These are phyloP conservation scores for Microhierax caerulescens DNA, from an alignment of 2,797 vertebrate species.

Conservation along the genomic window DNA sequence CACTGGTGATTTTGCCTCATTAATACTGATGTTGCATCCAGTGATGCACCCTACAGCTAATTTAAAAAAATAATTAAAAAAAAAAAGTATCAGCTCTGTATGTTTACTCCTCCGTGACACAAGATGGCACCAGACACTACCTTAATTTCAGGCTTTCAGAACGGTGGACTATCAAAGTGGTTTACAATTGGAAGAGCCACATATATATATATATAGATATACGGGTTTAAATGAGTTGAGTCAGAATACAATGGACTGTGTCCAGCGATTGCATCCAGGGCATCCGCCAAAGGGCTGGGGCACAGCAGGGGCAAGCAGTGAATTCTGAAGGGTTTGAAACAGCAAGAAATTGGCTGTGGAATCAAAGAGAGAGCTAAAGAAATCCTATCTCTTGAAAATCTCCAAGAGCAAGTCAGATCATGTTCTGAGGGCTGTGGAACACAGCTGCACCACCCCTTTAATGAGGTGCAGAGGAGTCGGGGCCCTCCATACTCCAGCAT, in stretches of 20 bases:
- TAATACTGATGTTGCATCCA: neutral
- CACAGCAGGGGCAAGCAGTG: neutral
- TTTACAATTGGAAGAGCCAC: neutral
- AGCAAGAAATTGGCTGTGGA: neutral
- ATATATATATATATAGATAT: too few species aligned
- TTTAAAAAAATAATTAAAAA: too few species aligned
- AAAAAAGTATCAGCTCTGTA: too few species aligned
- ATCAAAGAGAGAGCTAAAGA: neutral
- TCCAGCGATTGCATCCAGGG: neutral
- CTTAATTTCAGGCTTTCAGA: neutral
- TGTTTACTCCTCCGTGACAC: neutral
- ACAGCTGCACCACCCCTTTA: fast-evolving
- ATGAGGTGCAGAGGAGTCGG: fast-evolving
- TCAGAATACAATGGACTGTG: fast-evolving
- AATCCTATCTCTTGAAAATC: neutral
- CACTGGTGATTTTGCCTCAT: neutral
- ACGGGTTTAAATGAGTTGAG: neutral
- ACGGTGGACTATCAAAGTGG: neutral
- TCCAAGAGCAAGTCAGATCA: neutral
- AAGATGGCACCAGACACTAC: constrained; percentile 50
- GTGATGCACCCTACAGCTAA: neutral
- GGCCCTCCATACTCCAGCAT: fast-evolving
- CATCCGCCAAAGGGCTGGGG: neutral
- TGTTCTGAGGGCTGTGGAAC: neutral
- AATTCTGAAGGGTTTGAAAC: neutral